phyloP scores from a whole-genome alignment of 2,113 vertebrate species.

The Daphoenositta chrysoptera region DNA sequence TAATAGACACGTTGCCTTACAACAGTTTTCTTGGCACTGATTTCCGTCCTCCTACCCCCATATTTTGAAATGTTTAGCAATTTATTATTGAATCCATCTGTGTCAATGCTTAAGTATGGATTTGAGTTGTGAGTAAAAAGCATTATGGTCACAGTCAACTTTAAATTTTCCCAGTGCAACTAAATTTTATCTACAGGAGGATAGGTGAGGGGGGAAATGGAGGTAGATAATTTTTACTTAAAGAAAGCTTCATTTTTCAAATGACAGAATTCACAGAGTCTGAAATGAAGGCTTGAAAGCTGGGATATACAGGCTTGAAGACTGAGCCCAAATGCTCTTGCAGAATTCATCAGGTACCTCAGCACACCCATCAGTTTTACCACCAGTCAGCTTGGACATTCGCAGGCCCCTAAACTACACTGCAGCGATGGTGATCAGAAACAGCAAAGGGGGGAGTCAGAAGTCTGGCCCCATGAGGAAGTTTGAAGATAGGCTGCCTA shows the following conservation, averaged over 20 bases:
- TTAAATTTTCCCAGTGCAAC: background rate
- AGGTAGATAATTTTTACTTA: background rate
- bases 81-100: background rate
- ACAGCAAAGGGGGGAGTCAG: background rate
- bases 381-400: background rate
- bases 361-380: background rate
- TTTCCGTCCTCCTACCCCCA: background rate
- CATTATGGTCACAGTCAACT: background rate
- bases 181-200: background rate
- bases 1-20: background rate
- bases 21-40: background rate
- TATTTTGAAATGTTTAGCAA: background rate
- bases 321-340: background rate
- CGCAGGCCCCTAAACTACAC: background rate
- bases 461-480: background rate
- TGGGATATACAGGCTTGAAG: background rate
- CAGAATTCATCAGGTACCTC: background rate
- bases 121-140: background rate
- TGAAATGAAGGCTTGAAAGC: background rate
- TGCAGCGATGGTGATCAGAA: background rate
- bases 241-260: background rate
- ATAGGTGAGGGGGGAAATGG: background rate
- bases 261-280: accelerated
- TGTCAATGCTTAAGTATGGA: background rate
- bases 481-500: background rate